phyloP scores from a whole-genome alignment of 2,888 invertebrate genomes.

The Callyntrura guangdongensis region DNA sequence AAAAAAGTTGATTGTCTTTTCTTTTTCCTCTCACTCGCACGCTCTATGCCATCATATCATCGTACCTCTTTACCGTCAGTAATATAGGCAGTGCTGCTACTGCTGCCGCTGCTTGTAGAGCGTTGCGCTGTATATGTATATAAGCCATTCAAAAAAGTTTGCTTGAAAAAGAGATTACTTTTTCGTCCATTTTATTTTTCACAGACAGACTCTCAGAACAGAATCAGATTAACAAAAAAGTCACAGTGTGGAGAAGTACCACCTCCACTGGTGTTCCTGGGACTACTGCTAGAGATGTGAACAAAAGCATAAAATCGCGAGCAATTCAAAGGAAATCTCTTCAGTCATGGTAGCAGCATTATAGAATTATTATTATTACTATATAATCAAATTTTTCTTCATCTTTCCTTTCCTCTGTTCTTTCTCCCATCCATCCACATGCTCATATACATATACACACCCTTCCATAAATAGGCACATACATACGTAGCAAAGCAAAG shows the following conservation, averaged over 20 bases:
- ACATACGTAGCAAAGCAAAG: too few relatives aligned
- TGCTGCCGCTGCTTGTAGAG: too few relatives aligned
- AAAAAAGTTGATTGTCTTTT: constrained; percentile 69
- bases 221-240: constrained; percentile 70
- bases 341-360: constrained; percentile 38
- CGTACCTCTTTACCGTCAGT: too few relatives aligned
- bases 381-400: constrained; percentile 42
- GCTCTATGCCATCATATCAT: neutral
- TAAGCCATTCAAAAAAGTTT: constrained; percentile 39
- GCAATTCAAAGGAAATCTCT: constrained; percentile 52
- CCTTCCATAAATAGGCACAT: too few relatives aligned
- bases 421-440: constrained; percentile 19
- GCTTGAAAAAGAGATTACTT: constrained; percentile 60
- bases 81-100: too few relatives aligned
- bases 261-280: neutral
- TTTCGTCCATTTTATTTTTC: constrained; percentile 59
- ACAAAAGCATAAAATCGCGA: constrained; percentile 47
- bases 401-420: constrained; percentile 4
- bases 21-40: neutral
- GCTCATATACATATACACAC: constrained; percentile 28
- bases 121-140: neutral
- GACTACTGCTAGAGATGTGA: constrained; percentile 30
- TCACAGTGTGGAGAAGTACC: constrained; percentile 11
- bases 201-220: constrained; percentile 42
- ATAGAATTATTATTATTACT: constrained; percentile 45